Evolutionary conservation across 2,888 invertebrate species (phyloP).

Genomic region (Aproaerema taeniolella): DNA sequence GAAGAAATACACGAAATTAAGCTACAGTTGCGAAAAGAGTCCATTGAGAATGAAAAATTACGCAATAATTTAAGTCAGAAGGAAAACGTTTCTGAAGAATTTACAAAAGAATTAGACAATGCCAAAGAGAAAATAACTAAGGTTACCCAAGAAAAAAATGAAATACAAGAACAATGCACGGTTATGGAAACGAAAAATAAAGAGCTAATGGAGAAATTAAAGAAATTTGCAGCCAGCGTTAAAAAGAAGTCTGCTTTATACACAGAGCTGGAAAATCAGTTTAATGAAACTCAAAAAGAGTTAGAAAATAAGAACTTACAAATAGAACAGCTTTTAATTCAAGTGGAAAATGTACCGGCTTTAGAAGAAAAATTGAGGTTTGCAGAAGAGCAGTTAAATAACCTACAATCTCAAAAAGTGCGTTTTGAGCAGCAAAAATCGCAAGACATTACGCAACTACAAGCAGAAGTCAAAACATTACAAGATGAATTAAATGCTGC

Average conservation of each 20-base stretch:
- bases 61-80: constrained; percentile 76
- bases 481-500: constrained; percentile 34
- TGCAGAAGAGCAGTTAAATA: constrained; percentile 56
- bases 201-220: constrained; percentile 85
- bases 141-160: constrained; percentile 52
- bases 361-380: constrained; percentile 57
- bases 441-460: constrained; percentile 35
- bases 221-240: constrained; percentile 85
- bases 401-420: constrained; percentile 43
- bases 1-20: constrained; percentile 75
- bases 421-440: constrained; percentile 44
- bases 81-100: constrained; percentile 60
- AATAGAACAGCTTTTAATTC: constrained; percentile 47
- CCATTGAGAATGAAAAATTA: constrained; percentile 80
- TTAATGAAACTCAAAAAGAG: constrained; percentile 49
- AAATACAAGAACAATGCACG: constrained; percentile 47
- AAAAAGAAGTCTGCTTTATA: constrained; percentile 84
- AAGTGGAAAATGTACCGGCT: constrained; percentile 51
- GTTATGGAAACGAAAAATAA: constrained; percentile 80
- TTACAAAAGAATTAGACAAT: constrained; percentile 66
- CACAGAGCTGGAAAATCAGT: constrained; percentile 79
- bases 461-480: constrained; percentile 37
- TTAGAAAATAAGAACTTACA: constrained; percentile 44
- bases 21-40: constrained; percentile 74
- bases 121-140: constrained; percentile 52